phyloP scores from a whole-genome alignment of 2,113 vertebrate species.

The Vidua chalybeata region DNA sequence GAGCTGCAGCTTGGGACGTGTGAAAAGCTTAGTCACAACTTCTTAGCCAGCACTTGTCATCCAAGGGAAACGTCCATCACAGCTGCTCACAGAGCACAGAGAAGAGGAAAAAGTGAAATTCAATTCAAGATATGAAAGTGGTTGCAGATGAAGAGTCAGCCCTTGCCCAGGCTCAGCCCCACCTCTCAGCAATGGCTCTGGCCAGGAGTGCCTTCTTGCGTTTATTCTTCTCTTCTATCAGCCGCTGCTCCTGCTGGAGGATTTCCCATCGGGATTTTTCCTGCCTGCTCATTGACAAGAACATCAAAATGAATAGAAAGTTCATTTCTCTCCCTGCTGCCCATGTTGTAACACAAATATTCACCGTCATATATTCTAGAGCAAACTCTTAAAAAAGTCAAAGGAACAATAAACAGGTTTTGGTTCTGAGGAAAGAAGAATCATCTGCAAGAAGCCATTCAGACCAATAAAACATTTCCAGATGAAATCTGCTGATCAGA shows the following conservation, averaged over 20 bases:
- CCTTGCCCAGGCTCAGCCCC: not conserved
- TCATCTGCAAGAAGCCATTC: not conserved
- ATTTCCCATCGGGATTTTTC: constrained; percentile 88
- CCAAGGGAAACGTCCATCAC: not conserved
- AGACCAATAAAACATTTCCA: not conserved
- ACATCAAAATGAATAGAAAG: constrained; percentile 18
- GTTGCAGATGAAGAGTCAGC: not conserved
- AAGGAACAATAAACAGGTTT: constrained; percentile 36
- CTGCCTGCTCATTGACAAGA: constrained; percentile 73
- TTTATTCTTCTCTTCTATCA: constrained; percentile 95
- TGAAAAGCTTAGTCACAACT: constrained; percentile 4
- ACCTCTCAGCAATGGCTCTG: constrained; percentile 96
- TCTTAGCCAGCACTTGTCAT: not conserved
- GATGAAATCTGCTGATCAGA: not conserved
- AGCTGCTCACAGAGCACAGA: not conserved
- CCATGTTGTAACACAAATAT: not conserved
- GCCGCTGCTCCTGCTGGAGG: constrained; percentile 88
- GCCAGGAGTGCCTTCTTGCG: constrained; percentile 91
- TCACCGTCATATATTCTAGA: not conserved
- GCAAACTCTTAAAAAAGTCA: not conserved
- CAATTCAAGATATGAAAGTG: not conserved
- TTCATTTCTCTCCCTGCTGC: not conserved
- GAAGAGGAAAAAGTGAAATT: not conserved
- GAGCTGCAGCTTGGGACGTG: not conserved
- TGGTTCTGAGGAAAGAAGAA: not conserved